Conservation (phyloP, 1,140 invertebrate species). For the Theocolax elegans region DNA sequence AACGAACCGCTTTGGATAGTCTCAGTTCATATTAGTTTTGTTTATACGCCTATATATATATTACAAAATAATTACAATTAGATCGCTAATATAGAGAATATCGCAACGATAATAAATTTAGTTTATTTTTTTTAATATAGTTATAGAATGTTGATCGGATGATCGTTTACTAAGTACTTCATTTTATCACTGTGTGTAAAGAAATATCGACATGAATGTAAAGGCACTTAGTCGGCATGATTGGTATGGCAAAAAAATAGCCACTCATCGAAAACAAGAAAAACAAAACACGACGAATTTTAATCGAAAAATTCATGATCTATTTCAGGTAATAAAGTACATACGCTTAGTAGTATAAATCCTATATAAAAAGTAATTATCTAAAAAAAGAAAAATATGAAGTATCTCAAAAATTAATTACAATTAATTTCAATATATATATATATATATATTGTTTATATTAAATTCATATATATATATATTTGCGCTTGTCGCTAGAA, state of each 20-base stretch:
- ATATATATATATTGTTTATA: no score
- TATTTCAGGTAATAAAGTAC: background rate
- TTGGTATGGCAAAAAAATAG: conserved; percentile 16
- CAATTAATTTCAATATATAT: no score
- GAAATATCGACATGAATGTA: conserved; percentile 32
- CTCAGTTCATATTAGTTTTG: background rate
- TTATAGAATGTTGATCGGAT: background rate
- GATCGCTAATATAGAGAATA: conserved; percentile 9
- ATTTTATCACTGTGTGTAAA: conserved; percentile 32
- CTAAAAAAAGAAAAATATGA: no score
- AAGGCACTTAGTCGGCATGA: conserved; percentile 35
- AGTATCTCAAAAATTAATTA: no score
- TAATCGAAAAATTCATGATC: background rate
- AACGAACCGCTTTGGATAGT: background rate
- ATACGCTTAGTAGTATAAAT: background rate
- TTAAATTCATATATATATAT: no score
- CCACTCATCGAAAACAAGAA: conserved; percentile 5
- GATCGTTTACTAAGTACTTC: conserved; percentile 32
- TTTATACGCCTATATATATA: conserved; percentile 7
- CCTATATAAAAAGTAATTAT: conserved; percentile 26
- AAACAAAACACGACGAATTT: conserved; percentile 20
- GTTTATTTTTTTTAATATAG: conserved; percentile 1
- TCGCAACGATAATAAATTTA: background rate
- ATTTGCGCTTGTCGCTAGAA: no score
- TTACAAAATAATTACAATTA: conserved; percentile 29